Conservation (phyloP, 2,888 invertebrate genomes). For the Thereva nobilitata region DNA sequence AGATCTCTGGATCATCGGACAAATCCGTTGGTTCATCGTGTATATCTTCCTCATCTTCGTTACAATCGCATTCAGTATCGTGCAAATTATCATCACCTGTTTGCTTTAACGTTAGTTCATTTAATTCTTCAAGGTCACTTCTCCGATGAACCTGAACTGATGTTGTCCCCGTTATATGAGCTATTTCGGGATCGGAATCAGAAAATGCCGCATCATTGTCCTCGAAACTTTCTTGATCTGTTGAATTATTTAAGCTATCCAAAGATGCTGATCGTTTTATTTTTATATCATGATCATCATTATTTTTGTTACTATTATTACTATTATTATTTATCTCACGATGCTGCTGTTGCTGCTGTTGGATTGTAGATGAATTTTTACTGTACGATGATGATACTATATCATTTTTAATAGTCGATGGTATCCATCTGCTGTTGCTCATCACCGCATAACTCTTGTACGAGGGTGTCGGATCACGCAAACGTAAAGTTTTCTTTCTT, state of each 20-base stretch:
- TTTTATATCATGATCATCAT: slow-evolving; percentile 34
- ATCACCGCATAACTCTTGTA: slow-evolving; percentile 57
- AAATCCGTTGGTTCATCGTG: not conserved
- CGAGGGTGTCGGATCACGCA: slow-evolving; percentile 50
- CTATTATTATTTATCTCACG: slow-evolving; percentile 41
- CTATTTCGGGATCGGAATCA: slow-evolving; percentile 70
- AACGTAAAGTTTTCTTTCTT: slow-evolving; percentile 39
- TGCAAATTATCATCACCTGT: slow-evolving; percentile 5
- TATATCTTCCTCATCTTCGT: not conserved
- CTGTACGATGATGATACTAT: not conserved
- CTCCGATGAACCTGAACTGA: slow-evolving; percentile 54
- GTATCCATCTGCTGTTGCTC: slow-evolving; percentile 13
- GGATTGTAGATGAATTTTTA: slow-evolving; percentile 45
- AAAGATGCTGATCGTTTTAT: slow-evolving; percentile 61
- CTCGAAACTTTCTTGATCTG: slow-evolving; percentile 67
- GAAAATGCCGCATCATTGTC: slow-evolving; percentile 64
- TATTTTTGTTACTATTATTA: slow-evolving; percentile 10
- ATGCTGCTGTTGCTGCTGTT: slow-evolving; percentile 37
- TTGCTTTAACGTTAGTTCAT: slow-evolving; percentile 12
- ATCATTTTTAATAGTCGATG: slow-evolving; percentile 11
- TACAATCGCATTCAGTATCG: slow-evolving; percentile 46
- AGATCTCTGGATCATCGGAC: not conserved
- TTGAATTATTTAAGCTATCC: slow-evolving; percentile 72
- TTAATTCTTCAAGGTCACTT: slow-evolving; percentile 55
- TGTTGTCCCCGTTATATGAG: slow-evolving; percentile 57